Percentiles rank a stretch among this genome's conserved stretches.
Evolutionary conservation across 2,888 invertebrate species (phyloP).

Genomic region (Brachynemurus nebulosus): DNA sequence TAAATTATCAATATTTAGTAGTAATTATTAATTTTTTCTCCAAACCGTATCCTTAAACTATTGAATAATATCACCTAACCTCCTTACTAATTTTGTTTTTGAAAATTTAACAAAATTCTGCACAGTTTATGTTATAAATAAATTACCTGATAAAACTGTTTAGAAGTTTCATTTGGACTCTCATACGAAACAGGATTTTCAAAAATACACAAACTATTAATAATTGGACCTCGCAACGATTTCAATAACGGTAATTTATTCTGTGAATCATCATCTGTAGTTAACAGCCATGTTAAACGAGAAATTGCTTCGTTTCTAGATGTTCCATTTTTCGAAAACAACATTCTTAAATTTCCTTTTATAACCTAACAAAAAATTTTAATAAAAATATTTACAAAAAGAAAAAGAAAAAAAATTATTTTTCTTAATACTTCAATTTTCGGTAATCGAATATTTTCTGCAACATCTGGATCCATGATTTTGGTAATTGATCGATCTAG

Average conservation of each 20-base stretch:
- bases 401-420: too few species aligned
- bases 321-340: slow-evolving; percentile 31
- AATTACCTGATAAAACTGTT: slow-evolving; percentile 33
- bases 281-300: slow-evolving; percentile 36
- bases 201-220: slow-evolving; percentile 32
- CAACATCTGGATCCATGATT: slow-evolving; percentile 48
- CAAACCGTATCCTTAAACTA: too few species aligned
- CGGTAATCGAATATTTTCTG: slow-evolving; percentile 42
- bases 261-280: slow-evolving; percentile 31
- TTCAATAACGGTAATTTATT: slow-evolving; percentile 34
- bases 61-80: too few species aligned
- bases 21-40: too few species aligned
- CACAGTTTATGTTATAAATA: too few species aligned
- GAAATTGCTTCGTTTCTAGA: slow-evolving; percentile 37
- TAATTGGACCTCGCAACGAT: slow-evolving; percentile 32
- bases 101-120: too few species aligned
- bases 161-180: slow-evolving; percentile 22
- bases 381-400: too few species aligned
- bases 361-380: slow-evolving; percentile 26
- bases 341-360: slow-evolving; percentile 35
- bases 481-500: slow-evolving; percentile 46
- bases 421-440: slow-evolving; percentile 32
- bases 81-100: too few species aligned
- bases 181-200: slow-evolving; percentile 28
- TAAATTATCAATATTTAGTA: too few species aligned